Base-by-base conservation (phyloP, 1,140 invertebrate genomes). In the Drosophila tristis region DNA sequence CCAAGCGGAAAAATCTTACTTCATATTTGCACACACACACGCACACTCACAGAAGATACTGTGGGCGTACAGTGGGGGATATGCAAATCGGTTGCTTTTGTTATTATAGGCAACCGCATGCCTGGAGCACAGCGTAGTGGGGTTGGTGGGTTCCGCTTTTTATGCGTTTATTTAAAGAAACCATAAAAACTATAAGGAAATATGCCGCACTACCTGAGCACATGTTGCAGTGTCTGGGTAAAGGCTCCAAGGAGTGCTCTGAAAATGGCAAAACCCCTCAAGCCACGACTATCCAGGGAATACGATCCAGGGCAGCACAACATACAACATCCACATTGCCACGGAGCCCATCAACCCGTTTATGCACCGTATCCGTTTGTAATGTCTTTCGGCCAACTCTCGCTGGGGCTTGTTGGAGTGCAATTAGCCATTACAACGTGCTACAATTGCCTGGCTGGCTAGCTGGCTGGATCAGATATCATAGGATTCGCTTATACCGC, bases 1-100 rank as follows among this genome's bases (percentile, higher is more conserved):
- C 74, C 82, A 74, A 87, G 82, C 81, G 81, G 73, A 86, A 85
- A 84, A 86, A 75, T 80, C 74, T 77, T 67, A 86, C 66, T 80
- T 77, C 62, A 57, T 59, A 62, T 26, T 57, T 45, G 58, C 57
- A 62, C 48, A 62, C 26, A 45, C 35, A 5, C 9, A 44, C 49
- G 16, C 16, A 16, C 11, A 54, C 5, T 54, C n/a, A n/a, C 16
- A 58, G 29, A 70, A 25, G 23, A 0, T 25, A 25, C 23, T 3
- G 23, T 25, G 23, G 2, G 23, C 0, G 23, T 51, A 51, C 29
- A 54, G 51, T 13, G 29, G 4, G 53, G 42, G 35, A 62, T 82
- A 78, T 79, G 79, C 80, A 66, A 84, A 79, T 58, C 67, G 74
- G 61, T 78, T 70, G 58, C 61, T 61, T 78, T 39, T 57, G 70